A percentile compares a stretch with the other conserved stretches of the same genome.
Evolutionary conservation across 37 sponge, comb jelly and placozoan genomes (phyloP).

Genomic region (Crambe crambe): DNA sequence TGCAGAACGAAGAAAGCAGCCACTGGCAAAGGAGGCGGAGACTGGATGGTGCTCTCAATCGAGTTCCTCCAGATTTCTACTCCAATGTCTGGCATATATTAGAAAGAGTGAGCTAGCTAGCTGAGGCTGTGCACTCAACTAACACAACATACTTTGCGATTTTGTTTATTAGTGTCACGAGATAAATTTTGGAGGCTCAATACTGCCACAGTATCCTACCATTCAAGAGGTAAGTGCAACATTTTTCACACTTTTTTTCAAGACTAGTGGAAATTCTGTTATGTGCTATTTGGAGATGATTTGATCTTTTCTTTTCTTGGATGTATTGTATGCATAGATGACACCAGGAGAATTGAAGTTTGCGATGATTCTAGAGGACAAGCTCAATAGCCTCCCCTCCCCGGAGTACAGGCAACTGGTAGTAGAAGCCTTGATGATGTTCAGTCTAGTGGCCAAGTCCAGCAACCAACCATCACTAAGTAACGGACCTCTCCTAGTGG

Average conservation of each 20-base stretch:
- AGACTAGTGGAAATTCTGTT: too few species aligned
- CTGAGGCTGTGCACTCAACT: too few species aligned
- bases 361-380: slow-evolving; percentile 75
- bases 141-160: too few species aligned
- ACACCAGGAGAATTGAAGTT: slow-evolving; percentile 91
- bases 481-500: slow-evolving; percentile 32
- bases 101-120: slow-evolving; percentile 53
- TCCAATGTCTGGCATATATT: slow-evolving; percentile 80
- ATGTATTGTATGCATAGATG: slow-evolving; percentile 59
- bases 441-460: slow-evolving; percentile 47
- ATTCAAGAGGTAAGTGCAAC: slow-evolving; percentile 85
- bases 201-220: slow-evolving; percentile 70
- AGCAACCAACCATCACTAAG: slow-evolving; percentile 38
- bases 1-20: slow-evolving; percentile 8
- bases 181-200: slow-evolving; percentile 56
- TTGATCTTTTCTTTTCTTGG: neutral
- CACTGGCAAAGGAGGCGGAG: slow-evolving; percentile 84
- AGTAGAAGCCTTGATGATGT: slow-evolving; percentile 86
- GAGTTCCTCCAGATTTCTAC: slow-evolving; percentile 88
- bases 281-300: too few species aligned
- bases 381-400: slow-evolving; percentile 74
- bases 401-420: slow-evolving; percentile 93
- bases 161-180: slow-evolving; percentile 52
- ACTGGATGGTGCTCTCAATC: slow-evolving; percentile 91
- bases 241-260: too few species aligned